A percentile compares a stretch with the other conserved stretches of the same genome.
phyloP scores from a whole-genome alignment of 1,140 invertebrate genomes.

The Dufourea novaeangliae region DNA sequence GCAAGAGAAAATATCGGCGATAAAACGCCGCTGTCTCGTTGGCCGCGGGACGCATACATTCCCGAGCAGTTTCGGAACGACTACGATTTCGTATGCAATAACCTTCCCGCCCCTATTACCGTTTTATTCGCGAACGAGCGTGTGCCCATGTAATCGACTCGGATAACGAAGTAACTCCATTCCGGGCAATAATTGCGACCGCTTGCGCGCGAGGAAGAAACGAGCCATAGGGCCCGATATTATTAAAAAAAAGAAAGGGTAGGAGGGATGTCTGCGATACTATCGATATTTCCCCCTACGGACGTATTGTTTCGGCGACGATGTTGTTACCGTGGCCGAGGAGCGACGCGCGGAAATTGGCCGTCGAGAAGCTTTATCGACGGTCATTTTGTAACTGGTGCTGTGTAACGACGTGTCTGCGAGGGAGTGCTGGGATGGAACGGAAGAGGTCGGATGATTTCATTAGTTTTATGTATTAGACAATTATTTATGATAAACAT shows the following conservation, averaged over 20 bases:
- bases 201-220: not conserved
- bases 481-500: no score
- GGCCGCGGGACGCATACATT: not conserved
- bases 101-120: conserved; percentile 23
- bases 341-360: not conserved
- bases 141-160: conserved; percentile 21
- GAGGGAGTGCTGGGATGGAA: not conserved
- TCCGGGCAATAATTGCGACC: conserved; percentile 24
- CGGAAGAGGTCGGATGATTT: no score
- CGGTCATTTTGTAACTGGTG: not conserved
- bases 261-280: not conserved
- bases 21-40: conserved; percentile 43
- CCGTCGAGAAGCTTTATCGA: not conserved
- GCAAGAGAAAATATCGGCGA: conserved; percentile 49
- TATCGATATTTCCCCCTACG: conserved; percentile 29
- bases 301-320: conserved; percentile 14
- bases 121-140: conserved; percentile 19
- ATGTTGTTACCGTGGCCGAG: conserved; percentile 6
- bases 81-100: conserved; percentile 45
- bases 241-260: conserved; percentile 10
- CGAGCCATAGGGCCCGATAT: not conserved
- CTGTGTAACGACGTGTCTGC: not conserved
- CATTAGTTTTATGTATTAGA: no score
- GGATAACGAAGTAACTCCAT: conserved; percentile 26
- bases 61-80: not conserved